phyloP scores from a whole-genome alignment of 1,140 invertebrate genomes.

The Drosophila pectinifera region DNA sequence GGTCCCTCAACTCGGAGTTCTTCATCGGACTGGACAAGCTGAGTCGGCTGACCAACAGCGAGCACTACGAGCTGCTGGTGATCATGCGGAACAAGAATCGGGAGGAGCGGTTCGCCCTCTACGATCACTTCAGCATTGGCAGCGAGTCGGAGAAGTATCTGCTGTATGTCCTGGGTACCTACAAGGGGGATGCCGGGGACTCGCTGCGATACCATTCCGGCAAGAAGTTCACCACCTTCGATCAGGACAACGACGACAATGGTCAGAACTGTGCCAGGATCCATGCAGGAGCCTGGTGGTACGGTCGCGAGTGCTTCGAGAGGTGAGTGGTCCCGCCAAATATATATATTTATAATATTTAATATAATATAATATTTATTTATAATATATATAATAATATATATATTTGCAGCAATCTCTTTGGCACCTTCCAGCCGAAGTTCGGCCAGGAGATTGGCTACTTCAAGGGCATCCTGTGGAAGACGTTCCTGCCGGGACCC shows the following conservation, averaged over 20 bases:
- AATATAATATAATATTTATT: too few relatives aligned
- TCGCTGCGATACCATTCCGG: conserved; percentile 89
- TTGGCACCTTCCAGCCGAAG: conserved; percentile 61
- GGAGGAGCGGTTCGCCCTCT: conserved; percentile 87
- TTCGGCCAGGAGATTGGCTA: conserved; percentile 51
- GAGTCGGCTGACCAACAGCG: conserved; percentile 86
- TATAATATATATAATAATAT: too few relatives aligned
- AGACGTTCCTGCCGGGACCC: conserved; percentile 58
- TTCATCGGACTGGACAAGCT: conserved; percentile 88
- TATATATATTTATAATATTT: too few relatives aligned
- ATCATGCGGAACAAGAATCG: conserved; percentile 87
- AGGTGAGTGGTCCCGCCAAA: conserved; percentile 38
- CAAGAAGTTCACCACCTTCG: conserved; percentile 90
- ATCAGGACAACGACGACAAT: conserved; percentile 90
- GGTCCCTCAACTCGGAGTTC: conserved; percentile 87
- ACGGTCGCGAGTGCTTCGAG: conserved; percentile 85
- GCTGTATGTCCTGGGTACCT: conserved; percentile 88
- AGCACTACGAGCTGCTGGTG: conserved; percentile 87
- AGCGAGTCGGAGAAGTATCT: conserved; percentile 88
- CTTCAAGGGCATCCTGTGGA: conserved; percentile 69
- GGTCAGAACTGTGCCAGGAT: conserved; percentile 89
- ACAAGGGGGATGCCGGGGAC: conserved; percentile 89
- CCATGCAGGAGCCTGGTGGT: conserved; percentile 89
- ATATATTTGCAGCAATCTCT: conserved; percentile 64
- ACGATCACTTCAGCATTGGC: conserved; percentile 88